Base-by-base conservation (phyloP, 2,888 invertebrate species). In the Brenthis ino region DNA sequence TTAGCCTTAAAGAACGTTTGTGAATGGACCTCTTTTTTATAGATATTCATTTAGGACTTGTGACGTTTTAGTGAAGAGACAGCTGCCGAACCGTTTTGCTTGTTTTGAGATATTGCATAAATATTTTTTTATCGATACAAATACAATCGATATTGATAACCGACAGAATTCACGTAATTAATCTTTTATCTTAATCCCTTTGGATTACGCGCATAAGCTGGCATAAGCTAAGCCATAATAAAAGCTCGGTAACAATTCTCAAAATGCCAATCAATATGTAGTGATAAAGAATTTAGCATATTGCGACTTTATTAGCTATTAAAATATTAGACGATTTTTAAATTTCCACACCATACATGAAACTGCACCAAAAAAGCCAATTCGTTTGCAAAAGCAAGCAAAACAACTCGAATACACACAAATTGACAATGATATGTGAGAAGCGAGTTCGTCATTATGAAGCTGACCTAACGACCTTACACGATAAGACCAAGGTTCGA, bases 361-460 rank as follows among this genome's bases (percentile, higher is more conserved):
- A 68, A 58, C 53, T 57, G 66, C 69, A 65, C 57, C 72, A 73
- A 71, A 50, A 43, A 77, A 77, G 77, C 77, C 77, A 75, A 77
- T 75, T 74, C 67, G 56, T 66, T 65, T 43, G 88, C 86, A 81
- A 78, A 91, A 92, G 92, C 92, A 89, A 91, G 91, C 92, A 89
- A 92, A 90, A 87, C 89, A 89, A 91, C 80, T 86, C 84, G 84
- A 85, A 88, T 82, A 89, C 84, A 89, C 88, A 88, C 86, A 85
- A 74, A 71, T 73, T 72, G 75, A 77, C 84, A 85, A 91, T 90
- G 89, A 85, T 83, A 85, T 85, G 91, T 91, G 92, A 90, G 89
- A 92, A 91, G 92, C 92, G 90, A 85, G 88, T 77, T 81, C 82
- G 82, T 88, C 83, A 80, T 80, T 85, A 87, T 86, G 87, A 85